Base-by-base conservation (phyloP, 2,797 vertebrate genomes). In the Lindbergichthys nudifrons region DNA sequence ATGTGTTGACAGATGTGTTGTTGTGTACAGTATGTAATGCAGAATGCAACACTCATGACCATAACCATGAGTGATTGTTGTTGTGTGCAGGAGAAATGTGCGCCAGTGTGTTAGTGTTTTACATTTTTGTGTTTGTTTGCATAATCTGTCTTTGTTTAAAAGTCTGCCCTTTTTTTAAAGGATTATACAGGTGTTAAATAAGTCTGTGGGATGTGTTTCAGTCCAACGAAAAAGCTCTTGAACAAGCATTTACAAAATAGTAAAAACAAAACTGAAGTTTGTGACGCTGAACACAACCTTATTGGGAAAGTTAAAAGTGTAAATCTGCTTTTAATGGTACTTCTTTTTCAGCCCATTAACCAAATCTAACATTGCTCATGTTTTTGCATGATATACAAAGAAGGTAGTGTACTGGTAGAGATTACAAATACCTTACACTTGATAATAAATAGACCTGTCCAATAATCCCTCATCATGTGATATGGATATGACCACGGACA, bases 1-100 rank as follows among this genome's bases (percentile, higher is more conserved):
- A 65, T 46, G 66, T 81, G 72, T 83, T 42, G 43, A 52, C 54
- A 51, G 42, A 77, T 60, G 47, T 90, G 85, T 70, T 54, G 61
- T 67, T 47, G 65, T 74, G 63, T 79, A 7, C 46, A 72, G 56
- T 75, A 4, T 53, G 74, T 73, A 32, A 65, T 58, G 70, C 62
- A 57, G 30, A 68, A 43, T 58, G 61, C 48, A 21, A 65, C 60
- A 30, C 54, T 71, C 75, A 61, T 77, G 75, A 58, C 58, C 78
- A 73, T 75, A 32, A 19, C 64, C 73, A 50, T 56, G 50, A 65
- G 75, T 51, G 58, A 12, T 14, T 73, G 70, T 71, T 26, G 64
- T 39, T 80, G 73, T 86, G 74, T 83, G 74, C 53, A 58, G 65
- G 63, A 65, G 52, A 18, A 16, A 8, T 30, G 51, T 65, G 66